A percentile compares a stretch with the other conserved stretches of the same genome.
Evolutionary conservation across 30 jellyfish, hydroid and myxozoan genomes (phyloP).

Genomic region (Turritopsis dohrnii): DNA sequence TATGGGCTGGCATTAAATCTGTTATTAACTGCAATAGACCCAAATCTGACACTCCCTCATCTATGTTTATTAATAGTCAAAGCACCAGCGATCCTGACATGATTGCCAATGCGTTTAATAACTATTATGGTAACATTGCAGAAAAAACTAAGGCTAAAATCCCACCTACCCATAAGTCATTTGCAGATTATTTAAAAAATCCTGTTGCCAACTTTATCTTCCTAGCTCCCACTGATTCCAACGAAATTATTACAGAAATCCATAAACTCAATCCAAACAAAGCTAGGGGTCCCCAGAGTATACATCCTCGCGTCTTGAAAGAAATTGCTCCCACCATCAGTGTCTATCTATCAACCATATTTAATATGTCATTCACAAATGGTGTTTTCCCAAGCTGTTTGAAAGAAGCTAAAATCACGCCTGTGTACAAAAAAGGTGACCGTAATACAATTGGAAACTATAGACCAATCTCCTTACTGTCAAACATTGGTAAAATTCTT

Average conservation of each 20-base stretch:
- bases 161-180: not conserved
- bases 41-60: not conserved
- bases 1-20: conserved; percentile 40
- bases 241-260: no score
- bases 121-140: conserved; percentile 30
- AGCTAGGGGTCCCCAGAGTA: no score
- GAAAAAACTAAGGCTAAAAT: conserved; percentile 4
- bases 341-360: conserved; percentile 24
- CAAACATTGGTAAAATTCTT: conserved; percentile 27
- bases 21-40: conserved; percentile 13
- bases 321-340: no score
- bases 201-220: not conserved
- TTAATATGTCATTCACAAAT: conserved; percentile 22
- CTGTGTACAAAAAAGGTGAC: conserved; percentile 15
- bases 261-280: no score
- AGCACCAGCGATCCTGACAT: conserved; percentile 24
- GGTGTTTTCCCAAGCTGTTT: conserved; percentile 28
- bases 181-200: not conserved
- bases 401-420: conserved; percentile 9
- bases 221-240: not conserved
- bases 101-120: conserved; percentile 38
- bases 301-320: no score
- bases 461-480: conserved; percentile 17
- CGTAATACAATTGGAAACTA: not conserved
- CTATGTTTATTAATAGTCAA: conserved; percentile 17